Conservation (phyloP, 92 coral and sea anemone species). For the Epizoanthus fatuus region DNA sequence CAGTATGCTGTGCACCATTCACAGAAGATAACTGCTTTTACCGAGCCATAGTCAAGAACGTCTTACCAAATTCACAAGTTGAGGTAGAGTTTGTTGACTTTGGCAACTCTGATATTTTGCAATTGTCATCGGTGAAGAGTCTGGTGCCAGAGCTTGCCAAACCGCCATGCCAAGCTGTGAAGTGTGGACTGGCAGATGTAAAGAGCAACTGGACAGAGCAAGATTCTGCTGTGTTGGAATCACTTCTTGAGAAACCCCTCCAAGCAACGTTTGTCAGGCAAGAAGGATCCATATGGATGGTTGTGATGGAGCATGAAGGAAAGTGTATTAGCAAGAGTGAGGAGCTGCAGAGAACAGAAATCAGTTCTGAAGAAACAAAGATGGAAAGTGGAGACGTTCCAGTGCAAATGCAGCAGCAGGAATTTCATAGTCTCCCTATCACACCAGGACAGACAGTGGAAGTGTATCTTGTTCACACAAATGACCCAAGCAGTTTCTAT, state of each 20-base stretch:
- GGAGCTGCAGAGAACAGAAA: not conserved
- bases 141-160: constrained; percentile 67
- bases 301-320: constrained; percentile 72
- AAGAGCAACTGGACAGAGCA: constrained; percentile 64
- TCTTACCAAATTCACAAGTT: constrained; percentile 64
- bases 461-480: constrained; percentile 73
- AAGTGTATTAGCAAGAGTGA: constrained; percentile 52
- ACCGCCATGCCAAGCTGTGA: constrained; percentile 79
- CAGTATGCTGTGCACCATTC: constrained; percentile 82
- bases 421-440: not conserved
- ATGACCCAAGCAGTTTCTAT: constrained; percentile 68
- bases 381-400: not conserved
- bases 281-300: constrained; percentile 77
- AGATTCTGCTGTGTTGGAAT: constrained; percentile 76
- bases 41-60: constrained; percentile 76
- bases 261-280: constrained; percentile 79
- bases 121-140: constrained; percentile 52
- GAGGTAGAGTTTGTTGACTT: constrained; percentile 90
- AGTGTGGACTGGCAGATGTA: constrained; percentile 74
- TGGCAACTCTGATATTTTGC: constrained; percentile 84
- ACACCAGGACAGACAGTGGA: constrained; percentile 68
- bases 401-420: constrained; percentile 16
- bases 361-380: constrained; percentile 6
- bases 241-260: constrained; percentile 81
- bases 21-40: constrained; percentile 85